Conservation (phyloP, 2,797 vertebrate species). For the Helostoma temminkii region DNA sequence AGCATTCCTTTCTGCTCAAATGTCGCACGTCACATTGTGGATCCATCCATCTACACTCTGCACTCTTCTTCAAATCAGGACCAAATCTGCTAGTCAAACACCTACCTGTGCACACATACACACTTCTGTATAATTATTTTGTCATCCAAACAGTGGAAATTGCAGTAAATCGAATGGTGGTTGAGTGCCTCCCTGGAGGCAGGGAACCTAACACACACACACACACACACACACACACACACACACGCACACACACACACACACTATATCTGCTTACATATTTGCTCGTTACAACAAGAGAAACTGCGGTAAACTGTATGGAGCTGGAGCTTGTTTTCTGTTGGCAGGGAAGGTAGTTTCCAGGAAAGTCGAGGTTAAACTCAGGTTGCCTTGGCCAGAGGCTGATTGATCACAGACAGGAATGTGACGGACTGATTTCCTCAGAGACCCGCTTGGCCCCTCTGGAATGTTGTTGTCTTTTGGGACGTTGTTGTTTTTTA, state of each 20-base stretch:
- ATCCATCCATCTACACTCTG: slow-evolving; percentile 42
- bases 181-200: slow-evolving; percentile 34
- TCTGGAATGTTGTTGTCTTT: slow-evolving; percentile 79
- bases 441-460: slow-evolving; percentile 73
- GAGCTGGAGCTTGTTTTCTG: slow-evolving; percentile 48
- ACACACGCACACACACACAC: neutral
- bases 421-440: slow-evolving; percentile 81
- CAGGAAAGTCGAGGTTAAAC: slow-evolving; percentile 69
- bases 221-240: slow-evolving; percentile 1
- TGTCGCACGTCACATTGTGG: slow-evolving; percentile 50
- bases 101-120: slow-evolving; percentile 1
- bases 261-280: slow-evolving; percentile 22
- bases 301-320: slow-evolving; percentile 20
- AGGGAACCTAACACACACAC: slow-evolving; percentile 24
- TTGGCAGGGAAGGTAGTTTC: slow-evolving; percentile 65
- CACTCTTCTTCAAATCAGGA: slow-evolving; percentile 28
- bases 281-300: slow-evolving; percentile 50
- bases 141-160: slow-evolving; percentile 51
- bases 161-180: slow-evolving; percentile 31
- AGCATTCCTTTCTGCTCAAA: slow-evolving; percentile 61
- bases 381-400: slow-evolving; percentile 75
- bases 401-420: slow-evolving; percentile 84
- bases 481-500: slow-evolving; percentile 66
- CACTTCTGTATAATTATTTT: slow-evolving; percentile 58
- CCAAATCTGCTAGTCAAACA: slow-evolving; percentile 15